phyloP scores from a whole-genome alignment of 1,140 invertebrate species.

The Lutraria rhynchaena region DNA sequence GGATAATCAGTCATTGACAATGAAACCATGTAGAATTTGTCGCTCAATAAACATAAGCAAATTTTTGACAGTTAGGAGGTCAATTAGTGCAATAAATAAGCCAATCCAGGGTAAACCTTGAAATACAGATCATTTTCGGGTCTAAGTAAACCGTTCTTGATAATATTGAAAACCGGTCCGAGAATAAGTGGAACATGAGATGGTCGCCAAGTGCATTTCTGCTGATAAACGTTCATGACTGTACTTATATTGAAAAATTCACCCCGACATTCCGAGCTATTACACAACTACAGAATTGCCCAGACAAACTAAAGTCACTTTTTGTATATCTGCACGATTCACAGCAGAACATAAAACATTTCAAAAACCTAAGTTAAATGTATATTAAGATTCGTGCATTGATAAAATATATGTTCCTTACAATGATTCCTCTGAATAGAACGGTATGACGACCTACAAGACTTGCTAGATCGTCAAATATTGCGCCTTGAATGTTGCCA shows the following conservation, averaged over 20 bases:
- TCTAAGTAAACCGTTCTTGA: too few relatives aligned
- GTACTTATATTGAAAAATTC: not conserved
- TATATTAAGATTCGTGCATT: not conserved
- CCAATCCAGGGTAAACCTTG: too few relatives aligned
- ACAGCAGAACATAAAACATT: not conserved
- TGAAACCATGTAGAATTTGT: too few relatives aligned
- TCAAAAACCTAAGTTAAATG: not conserved
- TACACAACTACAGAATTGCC: not conserved
- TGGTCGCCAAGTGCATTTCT: too few relatives aligned
- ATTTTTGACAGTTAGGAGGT: too few relatives aligned
- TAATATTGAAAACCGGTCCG: too few relatives aligned
- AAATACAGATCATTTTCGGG: too few relatives aligned
- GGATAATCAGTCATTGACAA: too few relatives aligned
- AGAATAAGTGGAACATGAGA: too few relatives aligned
- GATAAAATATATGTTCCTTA: conserved; percentile 2
- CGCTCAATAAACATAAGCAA: too few relatives aligned
- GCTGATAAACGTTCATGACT: not conserved
- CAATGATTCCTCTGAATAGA: conserved; percentile 38
- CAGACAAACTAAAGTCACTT: not conserved
- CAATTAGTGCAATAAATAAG: too few relatives aligned
- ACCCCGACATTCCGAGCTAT: not conserved
- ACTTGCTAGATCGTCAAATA: conserved; percentile 47
- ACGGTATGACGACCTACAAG: conserved; percentile 36
- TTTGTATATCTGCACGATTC: not conserved
- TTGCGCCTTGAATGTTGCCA: conserved; percentile 48